phyloP scores from a whole-genome alignment of 2,888 invertebrate species.

The Lasioglossum leucozonium region DNA sequence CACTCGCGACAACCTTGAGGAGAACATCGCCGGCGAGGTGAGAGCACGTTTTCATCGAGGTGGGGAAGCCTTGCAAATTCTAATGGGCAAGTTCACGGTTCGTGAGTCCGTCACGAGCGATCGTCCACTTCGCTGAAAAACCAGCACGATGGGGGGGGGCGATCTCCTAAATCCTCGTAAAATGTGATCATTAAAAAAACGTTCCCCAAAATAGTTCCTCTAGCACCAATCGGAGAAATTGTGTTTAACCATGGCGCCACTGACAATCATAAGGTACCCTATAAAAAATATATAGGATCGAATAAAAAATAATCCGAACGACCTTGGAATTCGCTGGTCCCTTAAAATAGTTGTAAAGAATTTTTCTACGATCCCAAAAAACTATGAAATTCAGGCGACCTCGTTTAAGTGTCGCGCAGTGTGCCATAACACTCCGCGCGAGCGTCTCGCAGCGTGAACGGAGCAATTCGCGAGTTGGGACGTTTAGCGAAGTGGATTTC shows the following conservation, averaged over 20 bases:
- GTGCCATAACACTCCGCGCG: neutral
- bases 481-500: slow-evolving; percentile 6
- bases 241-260: too few species aligned
- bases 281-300: too few species aligned
- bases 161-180: neutral
- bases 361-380: too few species aligned
- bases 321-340: too few species aligned
- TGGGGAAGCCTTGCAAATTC: slow-evolving; percentile 64
- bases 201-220: too few species aligned
- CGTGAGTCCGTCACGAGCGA: slow-evolving; percentile 42
- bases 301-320: too few species aligned
- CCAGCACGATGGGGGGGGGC: neutral
- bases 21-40: slow-evolving; percentile 37
- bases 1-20: slow-evolving; percentile 68
- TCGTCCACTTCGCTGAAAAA: slow-evolving; percentile 22
- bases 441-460: neutral
- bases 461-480: too few species aligned
- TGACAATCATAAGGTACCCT: too few species aligned
- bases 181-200: neutral
- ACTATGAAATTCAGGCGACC: too few species aligned
- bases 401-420: neutral
- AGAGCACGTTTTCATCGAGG: slow-evolving; percentile 40
- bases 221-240: too few species aligned
- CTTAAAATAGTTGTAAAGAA: too few species aligned
- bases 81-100: slow-evolving; percentile 73